Conservation (phyloP, 2,797 vertebrate genomes). For the Tamandua tetradactyla region DNA sequence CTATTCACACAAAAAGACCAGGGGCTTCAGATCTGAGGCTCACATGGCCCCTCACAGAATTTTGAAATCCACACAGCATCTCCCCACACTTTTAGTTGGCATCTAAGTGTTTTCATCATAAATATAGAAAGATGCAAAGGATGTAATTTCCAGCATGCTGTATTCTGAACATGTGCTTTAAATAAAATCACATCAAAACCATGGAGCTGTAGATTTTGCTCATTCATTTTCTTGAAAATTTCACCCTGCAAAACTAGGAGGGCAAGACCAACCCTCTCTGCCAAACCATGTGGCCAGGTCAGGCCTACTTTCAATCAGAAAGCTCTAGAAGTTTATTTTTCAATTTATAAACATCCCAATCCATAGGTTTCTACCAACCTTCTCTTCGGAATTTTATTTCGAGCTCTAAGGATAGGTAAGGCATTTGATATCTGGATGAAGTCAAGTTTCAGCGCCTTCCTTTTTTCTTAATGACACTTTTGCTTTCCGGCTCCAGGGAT, state of each 20-base stretch:
- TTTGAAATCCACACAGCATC: background rate
- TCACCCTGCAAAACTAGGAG: fast-evolving
- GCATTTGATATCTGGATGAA: fast-evolving
- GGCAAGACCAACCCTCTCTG: no score
- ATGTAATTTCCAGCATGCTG: background rate
- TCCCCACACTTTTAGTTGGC: background rate
- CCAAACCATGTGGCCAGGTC: fast-evolving
- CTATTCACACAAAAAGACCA: background rate
- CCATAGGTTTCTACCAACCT: fast-evolving
- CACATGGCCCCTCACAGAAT: background rate
- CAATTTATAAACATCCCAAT: background rate
- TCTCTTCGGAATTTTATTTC: background rate
- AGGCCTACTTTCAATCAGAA: background rate
- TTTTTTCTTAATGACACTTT: background rate
- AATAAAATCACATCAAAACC: background rate
- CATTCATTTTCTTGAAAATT: background rate
- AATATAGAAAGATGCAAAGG: background rate
- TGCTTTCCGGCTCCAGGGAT: background rate
- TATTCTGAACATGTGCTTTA: background rate
- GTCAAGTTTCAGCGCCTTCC: fast-evolving
- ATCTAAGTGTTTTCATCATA: background rate
- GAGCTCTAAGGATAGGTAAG: background rate
- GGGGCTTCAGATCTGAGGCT: background rate
- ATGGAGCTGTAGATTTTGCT: background rate
- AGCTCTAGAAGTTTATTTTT: background rate